phyloP scores from a whole-genome alignment of 2,797 vertebrate genomes.

The Eupleurogrammus muticus region DNA sequence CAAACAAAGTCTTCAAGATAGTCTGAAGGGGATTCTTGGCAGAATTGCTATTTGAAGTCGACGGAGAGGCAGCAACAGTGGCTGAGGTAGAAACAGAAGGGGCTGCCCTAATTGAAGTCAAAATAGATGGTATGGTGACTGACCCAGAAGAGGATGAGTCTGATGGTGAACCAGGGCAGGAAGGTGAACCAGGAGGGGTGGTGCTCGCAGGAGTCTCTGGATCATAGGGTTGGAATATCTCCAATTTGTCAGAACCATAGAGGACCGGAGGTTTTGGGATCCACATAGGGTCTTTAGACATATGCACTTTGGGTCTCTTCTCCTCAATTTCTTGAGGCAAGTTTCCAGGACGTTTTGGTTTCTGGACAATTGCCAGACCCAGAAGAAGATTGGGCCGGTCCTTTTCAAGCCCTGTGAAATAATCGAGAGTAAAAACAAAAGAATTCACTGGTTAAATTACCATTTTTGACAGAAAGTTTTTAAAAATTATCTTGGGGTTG shows the following conservation, averaged over 20 bases:
- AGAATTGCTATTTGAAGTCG: constrained; percentile 61
- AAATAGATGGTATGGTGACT: constrained; percentile 71
- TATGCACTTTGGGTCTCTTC: constrained; percentile 85
- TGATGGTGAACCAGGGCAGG: constrained; percentile 78
- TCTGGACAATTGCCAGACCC: constrained; percentile 94
- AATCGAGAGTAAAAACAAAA: constrained; percentile 10
- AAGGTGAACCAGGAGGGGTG: constrained; percentile 86
- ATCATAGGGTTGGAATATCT: constrained; percentile 83
- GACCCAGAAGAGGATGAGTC: constrained; percentile 80
- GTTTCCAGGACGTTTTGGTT: constrained; percentile 85
- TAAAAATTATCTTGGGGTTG: neutral
- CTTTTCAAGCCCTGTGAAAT: constrained; percentile 90
- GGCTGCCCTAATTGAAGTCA: constrained; percentile 58
- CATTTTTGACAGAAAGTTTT: neutral
- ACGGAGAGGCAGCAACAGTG: constrained; percentile 38
- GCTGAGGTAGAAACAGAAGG: constrained; percentile 50
- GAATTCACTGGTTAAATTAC: neutral
- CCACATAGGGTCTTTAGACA: constrained; percentile 81
- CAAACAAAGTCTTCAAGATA: constrained; percentile 92
- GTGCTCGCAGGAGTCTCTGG: constrained; percentile 78
- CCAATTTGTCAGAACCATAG: constrained; percentile 83
- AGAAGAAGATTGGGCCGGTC: constrained; percentile 94
- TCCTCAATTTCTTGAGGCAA: constrained; percentile 85
- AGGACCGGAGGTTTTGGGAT: constrained; percentile 72
- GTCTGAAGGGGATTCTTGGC: constrained; percentile 88